Percentiles rank a stretch among this genome's conserved stretches.
Conservation (phyloP, 2,888 invertebrate species). For the Quadriops clusia region DNA sequence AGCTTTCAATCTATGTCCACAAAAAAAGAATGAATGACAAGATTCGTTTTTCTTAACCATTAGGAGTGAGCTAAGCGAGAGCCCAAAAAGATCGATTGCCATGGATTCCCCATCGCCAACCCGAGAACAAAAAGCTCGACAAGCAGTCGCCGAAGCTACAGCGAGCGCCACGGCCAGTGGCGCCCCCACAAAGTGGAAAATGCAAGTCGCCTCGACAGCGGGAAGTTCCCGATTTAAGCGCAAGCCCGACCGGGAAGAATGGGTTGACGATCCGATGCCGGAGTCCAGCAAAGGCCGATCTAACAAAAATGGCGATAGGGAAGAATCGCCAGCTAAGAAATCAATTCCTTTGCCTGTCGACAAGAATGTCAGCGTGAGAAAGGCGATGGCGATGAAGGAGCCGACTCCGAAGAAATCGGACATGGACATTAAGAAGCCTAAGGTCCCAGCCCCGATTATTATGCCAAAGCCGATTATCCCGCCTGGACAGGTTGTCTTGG, state of each 20-base stretch:
- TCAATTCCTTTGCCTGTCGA: conserved; percentile 32
- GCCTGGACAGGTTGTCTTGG: conserved; percentile 51
- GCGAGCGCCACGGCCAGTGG: conserved; percentile 40
- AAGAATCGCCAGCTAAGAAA: conserved; percentile 13
- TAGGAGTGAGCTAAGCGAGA: conserved; percentile 29
- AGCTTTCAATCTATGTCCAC: too few species aligned
- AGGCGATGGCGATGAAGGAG: conserved; percentile 52
- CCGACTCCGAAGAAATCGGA: conserved; percentile 42
- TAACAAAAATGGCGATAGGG: conserved; percentile 25
- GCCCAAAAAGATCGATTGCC: conserved; percentile 27
- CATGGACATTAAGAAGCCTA: conserved; percentile 25
- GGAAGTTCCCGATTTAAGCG: conserved; percentile 46
- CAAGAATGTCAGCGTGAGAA: conserved; percentile 47
- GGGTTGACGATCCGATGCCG: too few species aligned
- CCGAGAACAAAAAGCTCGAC: conserved; percentile 37
- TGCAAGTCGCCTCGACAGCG: conserved; percentile 50
- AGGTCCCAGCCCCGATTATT: conserved; percentile 23
- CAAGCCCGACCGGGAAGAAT: conserved; percentile 42
- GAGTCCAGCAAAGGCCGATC: conserved; percentile 42
- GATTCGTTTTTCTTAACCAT: too few species aligned
- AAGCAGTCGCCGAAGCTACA: conserved; percentile 39
- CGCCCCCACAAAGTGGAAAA: conserved; percentile 53
- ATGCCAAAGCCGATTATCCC: conserved; percentile 29
- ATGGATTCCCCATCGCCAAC: conserved; percentile 37
- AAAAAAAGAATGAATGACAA: too few species aligned